Base-by-base conservation (phyloP, 2,888 invertebrate genomes). In the Scaptomyza cyrtandrae region DNA sequence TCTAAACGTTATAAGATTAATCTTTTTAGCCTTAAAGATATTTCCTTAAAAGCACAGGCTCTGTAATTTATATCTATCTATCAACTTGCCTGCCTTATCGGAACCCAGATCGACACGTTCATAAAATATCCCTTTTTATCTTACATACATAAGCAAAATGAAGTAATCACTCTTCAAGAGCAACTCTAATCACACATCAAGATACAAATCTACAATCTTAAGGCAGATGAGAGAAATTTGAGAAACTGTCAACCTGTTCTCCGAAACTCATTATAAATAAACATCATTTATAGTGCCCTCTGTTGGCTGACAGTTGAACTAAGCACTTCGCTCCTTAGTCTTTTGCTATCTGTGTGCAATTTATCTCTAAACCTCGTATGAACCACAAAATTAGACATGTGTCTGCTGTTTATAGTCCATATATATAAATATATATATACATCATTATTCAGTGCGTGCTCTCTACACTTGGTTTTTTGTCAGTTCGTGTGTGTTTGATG, bases 381-480 rank as follows among this genome's bases (percentile, higher is more conserved):
- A 71, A 56, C 56, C 49, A 62, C 19, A 49, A 24, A 39, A 41
- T 60, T 67, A 45, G 50, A 62, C 71, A 67, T 56, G 27, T 58
- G 46, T 31, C 37, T 52, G 31, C 37, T 52, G 31, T 41, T 37
- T 39, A 46, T 58, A 41, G n/a, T 52, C 9, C 24, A 29, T 29
- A 29, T 29, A 29, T 29, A 27, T 3, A 27, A 2, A 6, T 6
- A 58, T 78, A 39, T 71, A 48, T 60, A 63, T 71, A 48, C 58
- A 63, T 84, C 71, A 77, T 79, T 82, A 85, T 82, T 80, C 82
- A 68, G 80, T 82, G 82, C 82, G 82, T 82, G 86, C 68, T 68
- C 68, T 68, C 56, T 66, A 71, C 55, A 60, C 44, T 64, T 35
- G 13, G 44, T 63, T 66, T 52, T 39, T 44, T 52, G 27, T 64